Evolutionary conservation across 2,888 invertebrate species (phyloP).

Genomic region (Ichneumoninae sp.): DNA sequence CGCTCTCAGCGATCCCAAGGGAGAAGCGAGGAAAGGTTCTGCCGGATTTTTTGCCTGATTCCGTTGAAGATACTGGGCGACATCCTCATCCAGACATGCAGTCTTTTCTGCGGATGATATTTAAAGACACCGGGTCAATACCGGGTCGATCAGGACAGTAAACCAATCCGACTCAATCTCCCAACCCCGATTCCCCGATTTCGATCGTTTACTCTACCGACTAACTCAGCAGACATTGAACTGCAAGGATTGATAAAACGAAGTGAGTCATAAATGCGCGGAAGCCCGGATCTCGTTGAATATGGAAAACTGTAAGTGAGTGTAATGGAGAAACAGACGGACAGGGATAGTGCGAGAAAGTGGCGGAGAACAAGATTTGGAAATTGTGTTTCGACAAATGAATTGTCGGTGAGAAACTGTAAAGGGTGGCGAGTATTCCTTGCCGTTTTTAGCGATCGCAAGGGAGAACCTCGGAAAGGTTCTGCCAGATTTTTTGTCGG

Average conservation of each 20-base stretch:
- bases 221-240: not conserved
- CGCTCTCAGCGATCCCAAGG: not conserved
- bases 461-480: not conserved
- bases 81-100: no score
- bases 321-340: conserved; percentile 53
- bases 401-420: not conserved
- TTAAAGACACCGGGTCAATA: not conserved
- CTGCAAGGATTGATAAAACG: conserved; percentile 30
- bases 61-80: not conserved
- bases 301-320: conserved; percentile 56
- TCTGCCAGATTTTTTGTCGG: no score
- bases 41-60: not conserved
- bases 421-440: not conserved
- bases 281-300: conserved; percentile 10
- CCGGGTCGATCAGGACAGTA: not conserved
- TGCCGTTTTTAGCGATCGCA: not conserved
- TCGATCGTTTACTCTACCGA: conserved; percentile 9
- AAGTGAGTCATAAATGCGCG: conserved; percentile 24
- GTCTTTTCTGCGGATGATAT: conserved; percentile 27
- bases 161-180: not conserved
- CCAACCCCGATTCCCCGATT: not conserved
- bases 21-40: not conserved
- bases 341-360: conserved; percentile 44
- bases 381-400: not conserved
- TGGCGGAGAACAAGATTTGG: not conserved